phyloP scores from a whole-genome alignment of 2,888 invertebrate species.

The Phymatocera aterrima region DNA sequence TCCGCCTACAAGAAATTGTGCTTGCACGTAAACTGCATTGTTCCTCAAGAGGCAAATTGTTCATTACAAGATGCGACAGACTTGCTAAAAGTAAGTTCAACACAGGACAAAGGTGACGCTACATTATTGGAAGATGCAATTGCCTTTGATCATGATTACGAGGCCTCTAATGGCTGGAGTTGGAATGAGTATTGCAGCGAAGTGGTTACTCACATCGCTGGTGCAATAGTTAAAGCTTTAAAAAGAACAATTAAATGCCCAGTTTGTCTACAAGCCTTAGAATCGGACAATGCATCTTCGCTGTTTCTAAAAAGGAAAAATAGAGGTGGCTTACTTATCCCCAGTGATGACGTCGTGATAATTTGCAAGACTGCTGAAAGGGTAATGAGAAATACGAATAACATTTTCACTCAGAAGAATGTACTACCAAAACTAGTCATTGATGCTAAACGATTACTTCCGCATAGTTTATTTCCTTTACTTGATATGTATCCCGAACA shows the following conservation, averaged over 20 bases:
- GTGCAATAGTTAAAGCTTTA: slow-evolving; percentile 3
- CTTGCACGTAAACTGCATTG: slow-evolving; percentile 17
- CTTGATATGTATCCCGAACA: neutral
- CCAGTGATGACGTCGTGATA: slow-evolving; percentile 18
- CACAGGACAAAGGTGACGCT: slow-evolving; percentile 15
- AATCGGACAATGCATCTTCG: slow-evolving; percentile 19
- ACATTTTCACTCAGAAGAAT: slow-evolving; percentile 5
- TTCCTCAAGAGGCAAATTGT: slow-evolving; percentile 16
- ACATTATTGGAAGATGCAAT: slow-evolving; percentile 22
- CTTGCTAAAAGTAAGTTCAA: neutral
- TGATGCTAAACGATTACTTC: slow-evolving; percentile 12
- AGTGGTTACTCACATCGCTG: slow-evolving; percentile 16
- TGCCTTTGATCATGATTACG: slow-evolving; percentile 5
- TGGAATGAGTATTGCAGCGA: slow-evolving; percentile 19
- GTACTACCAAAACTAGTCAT: slow-evolving; percentile 9
- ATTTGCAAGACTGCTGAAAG: slow-evolving; percentile 21
- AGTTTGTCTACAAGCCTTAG: neutral
- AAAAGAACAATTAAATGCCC: slow-evolving; percentile 6
- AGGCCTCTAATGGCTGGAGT: slow-evolving; percentile 21
- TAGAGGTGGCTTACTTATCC: slow-evolving; percentile 22
- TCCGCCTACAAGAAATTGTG: slow-evolving; percentile 23
- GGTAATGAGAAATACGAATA: neutral
- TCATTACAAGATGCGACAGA: slow-evolving; percentile 16
- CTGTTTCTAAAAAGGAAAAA: slow-evolving; percentile 6
- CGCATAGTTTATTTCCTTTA: neutral